phyloP scores from a whole-genome alignment of 2,113 vertebrate species.

The Ariopsis seemanni region DNA sequence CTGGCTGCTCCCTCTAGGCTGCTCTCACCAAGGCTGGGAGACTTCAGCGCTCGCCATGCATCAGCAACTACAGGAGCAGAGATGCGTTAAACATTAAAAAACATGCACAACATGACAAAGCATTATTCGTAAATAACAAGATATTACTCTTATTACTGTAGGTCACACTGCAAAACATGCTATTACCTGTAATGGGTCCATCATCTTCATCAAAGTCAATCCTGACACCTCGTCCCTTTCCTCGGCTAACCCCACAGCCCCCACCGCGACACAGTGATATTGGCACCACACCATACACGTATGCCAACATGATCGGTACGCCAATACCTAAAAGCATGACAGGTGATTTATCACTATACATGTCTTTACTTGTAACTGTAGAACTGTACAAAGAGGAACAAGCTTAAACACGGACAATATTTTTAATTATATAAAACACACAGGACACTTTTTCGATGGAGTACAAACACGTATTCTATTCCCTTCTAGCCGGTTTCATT shows the following conservation, averaged over 20 bases:
- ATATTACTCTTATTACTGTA: neutral
- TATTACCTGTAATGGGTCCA: slow-evolving; percentile 92
- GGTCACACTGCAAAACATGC: neutral
- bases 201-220: slow-evolving; percentile 98
- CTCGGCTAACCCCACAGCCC: slow-evolving; percentile 94
- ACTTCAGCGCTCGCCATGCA: slow-evolving; percentile 96
- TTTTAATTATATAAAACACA: too few relatives aligned
- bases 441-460: too few relatives aligned
- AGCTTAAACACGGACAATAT: neutral
- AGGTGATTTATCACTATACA: neutral
- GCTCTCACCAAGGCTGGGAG: slow-evolving; percentile 94
- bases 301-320: slow-evolving; percentile 98
- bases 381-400: neutral
- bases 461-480: too few relatives aligned
- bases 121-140: neutral
- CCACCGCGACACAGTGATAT: slow-evolving; percentile 96
- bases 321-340: slow-evolving; percentile 82
- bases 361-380: neutral
- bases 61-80: slow-evolving; percentile 82
- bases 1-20: slow-evolving; percentile 93
- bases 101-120: neutral
- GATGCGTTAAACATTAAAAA: neutral
- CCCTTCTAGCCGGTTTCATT: too few relatives aligned
- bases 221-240: slow-evolving; percentile 91
- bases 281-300: slow-evolving; percentile 96